A percentile compares a stretch with the other conserved stretches of the same genome.
These are phyloP conservation scores for Agriopis leucophaearia DNA, from an alignment of 2,888 invertebrate genomes.

Conservation along the genomic window DNA sequence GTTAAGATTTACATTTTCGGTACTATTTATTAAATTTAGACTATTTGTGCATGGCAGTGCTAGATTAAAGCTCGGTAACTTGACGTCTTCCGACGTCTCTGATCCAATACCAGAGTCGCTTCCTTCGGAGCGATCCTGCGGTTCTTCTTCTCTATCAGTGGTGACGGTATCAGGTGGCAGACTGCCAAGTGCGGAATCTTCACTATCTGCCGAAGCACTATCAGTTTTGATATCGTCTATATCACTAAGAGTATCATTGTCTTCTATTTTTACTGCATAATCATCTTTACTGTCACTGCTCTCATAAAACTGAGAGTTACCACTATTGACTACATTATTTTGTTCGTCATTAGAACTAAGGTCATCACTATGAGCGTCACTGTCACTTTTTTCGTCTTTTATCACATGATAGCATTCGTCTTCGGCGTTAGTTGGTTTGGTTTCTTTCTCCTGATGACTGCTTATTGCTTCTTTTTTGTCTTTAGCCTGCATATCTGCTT, in stretches of 20 bases:
- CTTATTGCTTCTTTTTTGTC: conserved; percentile 44
- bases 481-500: conserved; percentile 41
- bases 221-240: conserved; percentile 84
- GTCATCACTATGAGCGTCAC: conserved; percentile 78
- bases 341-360: conserved; percentile 77
- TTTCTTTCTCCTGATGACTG: conserved; percentile 48
- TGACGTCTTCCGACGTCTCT: conserved; percentile 89
- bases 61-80: conserved; percentile 71
- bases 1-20: conserved; percentile 48
- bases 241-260: conserved; percentile 83
- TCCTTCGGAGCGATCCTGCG: conserved; percentile 91
- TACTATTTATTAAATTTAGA: conserved; percentile 49
- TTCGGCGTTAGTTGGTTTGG: conserved; percentile 48
- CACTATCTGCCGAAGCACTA: conserved; percentile 85
- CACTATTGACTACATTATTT: conserved; percentile 71
- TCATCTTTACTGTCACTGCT: conserved; percentile 82
- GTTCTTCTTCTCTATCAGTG: conserved; percentile 86
- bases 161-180: conserved; percentile 79
- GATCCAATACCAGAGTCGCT: conserved; percentile 94
- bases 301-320: conserved; percentile 84
- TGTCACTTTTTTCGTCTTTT: conserved; percentile 76
- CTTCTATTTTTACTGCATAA: conserved; percentile 81
- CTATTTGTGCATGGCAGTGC: conserved; percentile 67
- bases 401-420: conserved; percentile 62
- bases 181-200: conserved; percentile 88